A percentile compares a stretch with the other conserved stretches of the same genome.
These are phyloP conservation scores for Macrophya alboannulata DNA, from an alignment of 2,888 invertebrate species.

Conservation along the genomic window DNA sequence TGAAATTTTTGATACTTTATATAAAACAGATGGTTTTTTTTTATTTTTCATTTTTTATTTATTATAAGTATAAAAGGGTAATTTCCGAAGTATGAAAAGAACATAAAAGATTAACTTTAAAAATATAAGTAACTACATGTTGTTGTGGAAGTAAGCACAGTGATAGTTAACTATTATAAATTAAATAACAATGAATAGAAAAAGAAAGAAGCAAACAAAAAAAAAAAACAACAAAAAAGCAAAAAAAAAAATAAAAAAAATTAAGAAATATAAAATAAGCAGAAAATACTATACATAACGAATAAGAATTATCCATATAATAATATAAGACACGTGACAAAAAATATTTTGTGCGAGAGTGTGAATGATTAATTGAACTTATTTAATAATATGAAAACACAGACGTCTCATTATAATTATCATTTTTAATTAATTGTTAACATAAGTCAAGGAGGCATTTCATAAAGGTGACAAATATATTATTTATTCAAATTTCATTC, in stretches of 20 bases:
- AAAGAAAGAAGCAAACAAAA: constrained; percentile 28
- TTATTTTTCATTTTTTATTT: constrained; percentile 52
- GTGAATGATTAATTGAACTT: constrained; percentile 63
- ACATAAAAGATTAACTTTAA: constrained; percentile 41
- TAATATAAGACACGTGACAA: constrained; percentile 63
- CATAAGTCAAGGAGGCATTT: neutral
- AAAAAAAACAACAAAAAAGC: constrained; percentile 49
- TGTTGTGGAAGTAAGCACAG: constrained; percentile 74
- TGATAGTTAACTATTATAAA: constrained; percentile 73
- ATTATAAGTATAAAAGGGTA: constrained; percentile 59
- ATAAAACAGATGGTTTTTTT: neutral
- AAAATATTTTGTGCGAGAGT: constrained; percentile 68
- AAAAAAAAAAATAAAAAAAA: constrained; percentile 43
- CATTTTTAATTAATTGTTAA: neutral
- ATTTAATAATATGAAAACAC: constrained; percentile 19
- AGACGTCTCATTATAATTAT: constrained; percentile 17
- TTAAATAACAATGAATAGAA: constrained; percentile 61
- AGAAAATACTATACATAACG: constrained; percentile 56
- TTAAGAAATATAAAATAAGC: constrained; percentile 46
- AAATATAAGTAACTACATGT: constrained; percentile 72
- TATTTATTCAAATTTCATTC: constrained; percentile 13
- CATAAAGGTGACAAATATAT: constrained; percentile 37
- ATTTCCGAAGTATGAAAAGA: constrained; percentile 57
- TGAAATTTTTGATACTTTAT: neutral
- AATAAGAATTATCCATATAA: constrained; percentile 55